Percentiles rank a stretch among this genome's conserved stretches.
Conservation (phyloP, 2,888 invertebrate species). For the Synergus gifuensis region DNA sequence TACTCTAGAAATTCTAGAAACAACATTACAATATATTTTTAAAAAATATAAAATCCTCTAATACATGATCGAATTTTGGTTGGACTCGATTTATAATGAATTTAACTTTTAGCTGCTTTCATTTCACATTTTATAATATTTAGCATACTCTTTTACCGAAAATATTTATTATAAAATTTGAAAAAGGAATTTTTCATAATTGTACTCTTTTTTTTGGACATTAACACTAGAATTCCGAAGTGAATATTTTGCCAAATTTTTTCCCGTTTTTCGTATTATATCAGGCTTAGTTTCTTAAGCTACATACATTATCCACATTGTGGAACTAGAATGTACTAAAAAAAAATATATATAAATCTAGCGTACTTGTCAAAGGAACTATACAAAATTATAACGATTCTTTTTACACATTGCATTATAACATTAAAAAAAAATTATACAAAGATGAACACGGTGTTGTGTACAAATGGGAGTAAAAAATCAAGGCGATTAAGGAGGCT, state of each 20-base stretch:
- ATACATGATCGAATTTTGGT: not conserved
- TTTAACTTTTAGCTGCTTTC: constrained; percentile 6
- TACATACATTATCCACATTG: constrained; percentile 52
- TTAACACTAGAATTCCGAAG: constrained; percentile 15
- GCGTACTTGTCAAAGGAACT: constrained; percentile 56
- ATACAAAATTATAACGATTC: constrained; percentile 55
- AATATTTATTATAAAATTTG: constrained; percentile 16
- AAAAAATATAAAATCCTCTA: constrained; percentile 21
- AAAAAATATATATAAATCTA: constrained; percentile 51
- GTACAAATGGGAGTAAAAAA: constrained; percentile 30
- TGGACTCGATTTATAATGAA: not conserved
- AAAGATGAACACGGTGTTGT: constrained; percentile 1
- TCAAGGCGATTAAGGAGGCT: not conserved
- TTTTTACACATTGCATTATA: constrained; percentile 50
- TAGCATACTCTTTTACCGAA: not conserved
- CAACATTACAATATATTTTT: constrained; percentile 28
- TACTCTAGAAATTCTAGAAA: constrained; percentile 11
- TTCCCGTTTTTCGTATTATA: constrained; percentile 45
- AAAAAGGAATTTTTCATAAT: constrained; percentile 8
- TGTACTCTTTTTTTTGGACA: constrained; percentile 35
- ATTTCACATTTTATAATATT: not conserved
- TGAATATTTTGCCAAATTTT: constrained; percentile 46
- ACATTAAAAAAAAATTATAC: constrained; percentile 27
- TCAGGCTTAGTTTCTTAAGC: constrained; percentile 46
- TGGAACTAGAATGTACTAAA: constrained; percentile 52